phyloP scores from a whole-genome alignment of 30 jellyfish, hydroid and myxozoan genomes.

The Haliclystus octoradiatus region DNA sequence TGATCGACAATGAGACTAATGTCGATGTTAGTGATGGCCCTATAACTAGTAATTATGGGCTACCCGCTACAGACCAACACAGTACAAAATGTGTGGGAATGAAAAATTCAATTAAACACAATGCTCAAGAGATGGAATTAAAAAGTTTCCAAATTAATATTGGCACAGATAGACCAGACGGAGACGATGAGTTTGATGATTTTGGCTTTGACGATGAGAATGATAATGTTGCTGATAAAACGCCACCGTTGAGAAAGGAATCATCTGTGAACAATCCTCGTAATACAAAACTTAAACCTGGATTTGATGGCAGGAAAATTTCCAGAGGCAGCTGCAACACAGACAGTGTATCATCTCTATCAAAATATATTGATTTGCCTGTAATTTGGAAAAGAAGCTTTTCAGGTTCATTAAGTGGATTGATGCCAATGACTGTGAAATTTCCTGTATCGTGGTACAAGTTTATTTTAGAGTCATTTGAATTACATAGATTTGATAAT shows the following conservation, averaged over 20 bases:
- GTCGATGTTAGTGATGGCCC: background rate
- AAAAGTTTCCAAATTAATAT: background rate
- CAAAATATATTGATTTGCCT: slow-evolving; percentile 60
- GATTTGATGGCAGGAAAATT: background rate
- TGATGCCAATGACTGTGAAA: background rate
- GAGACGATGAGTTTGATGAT: slow-evolving; percentile 71
- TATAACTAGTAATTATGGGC: background rate
- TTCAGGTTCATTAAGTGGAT: background rate
- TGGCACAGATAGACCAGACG: slow-evolving; percentile 26
- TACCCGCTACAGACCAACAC: background rate
- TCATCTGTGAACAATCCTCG: background rate
- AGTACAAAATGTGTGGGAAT: background rate
- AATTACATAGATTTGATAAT: background rate
- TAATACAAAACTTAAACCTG: background rate
- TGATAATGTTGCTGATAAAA: slow-evolving; percentile 10
- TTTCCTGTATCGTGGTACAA: background rate
- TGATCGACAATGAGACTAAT: background rate
- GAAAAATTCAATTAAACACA: background rate
- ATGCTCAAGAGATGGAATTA: background rate
- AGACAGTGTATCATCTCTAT: slow-evolving; percentile 25
- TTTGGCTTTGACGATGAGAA: slow-evolving; percentile 65
- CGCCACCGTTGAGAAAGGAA: background rate
- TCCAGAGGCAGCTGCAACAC: background rate
- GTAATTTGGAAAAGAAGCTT: slow-evolving; percentile 34
- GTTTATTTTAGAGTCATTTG: background rate